Evolutionary conservation across 2,113 vertebrate genomes (phyloP).

Genomic region (Phalacrocorax carbo): DNA sequence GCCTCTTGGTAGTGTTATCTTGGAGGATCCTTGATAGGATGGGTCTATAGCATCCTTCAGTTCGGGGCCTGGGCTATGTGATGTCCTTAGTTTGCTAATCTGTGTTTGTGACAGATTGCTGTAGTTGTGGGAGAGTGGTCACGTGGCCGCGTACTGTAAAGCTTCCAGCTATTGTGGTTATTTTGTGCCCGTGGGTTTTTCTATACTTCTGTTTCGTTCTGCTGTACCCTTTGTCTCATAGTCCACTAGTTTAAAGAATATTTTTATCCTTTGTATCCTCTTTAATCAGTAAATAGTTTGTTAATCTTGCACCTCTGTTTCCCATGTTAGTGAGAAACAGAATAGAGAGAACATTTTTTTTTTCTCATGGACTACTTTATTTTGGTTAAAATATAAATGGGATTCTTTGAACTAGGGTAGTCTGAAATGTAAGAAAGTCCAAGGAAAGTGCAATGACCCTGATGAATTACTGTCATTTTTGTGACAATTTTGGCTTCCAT

Average conservation of each 20-base stretch:
- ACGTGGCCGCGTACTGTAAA: accelerated
- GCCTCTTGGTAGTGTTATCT: neutral
- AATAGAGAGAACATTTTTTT: neutral
- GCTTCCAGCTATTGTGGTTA: neutral
- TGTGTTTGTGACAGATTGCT: neutral
- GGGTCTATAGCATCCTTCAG: neutral
- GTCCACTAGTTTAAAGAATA: neutral
- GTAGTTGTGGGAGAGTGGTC: neutral
- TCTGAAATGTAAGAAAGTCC: neutral
- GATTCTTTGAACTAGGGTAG: neutral
- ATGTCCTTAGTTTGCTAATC: neutral
- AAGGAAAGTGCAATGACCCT: neutral
- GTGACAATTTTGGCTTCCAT: neutral
- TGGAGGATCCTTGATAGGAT: neutral
- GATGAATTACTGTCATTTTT: neutral
- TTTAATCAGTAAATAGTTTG: neutral
- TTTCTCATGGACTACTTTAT: neutral
- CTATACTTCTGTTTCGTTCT: neutral
- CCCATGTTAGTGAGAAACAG: neutral
- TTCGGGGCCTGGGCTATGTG: neutral
- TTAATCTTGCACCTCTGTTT: neutral
- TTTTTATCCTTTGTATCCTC: neutral
- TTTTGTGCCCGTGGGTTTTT: neutral
- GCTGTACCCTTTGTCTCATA: neutral
- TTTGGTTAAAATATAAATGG: neutral